Percentiles rank a stretch among this genome's conserved stretches.
Evolutionary conservation across 2,113 vertebrate species (phyloP).

Genomic region (Chascanopsetta lugubris): DNA sequence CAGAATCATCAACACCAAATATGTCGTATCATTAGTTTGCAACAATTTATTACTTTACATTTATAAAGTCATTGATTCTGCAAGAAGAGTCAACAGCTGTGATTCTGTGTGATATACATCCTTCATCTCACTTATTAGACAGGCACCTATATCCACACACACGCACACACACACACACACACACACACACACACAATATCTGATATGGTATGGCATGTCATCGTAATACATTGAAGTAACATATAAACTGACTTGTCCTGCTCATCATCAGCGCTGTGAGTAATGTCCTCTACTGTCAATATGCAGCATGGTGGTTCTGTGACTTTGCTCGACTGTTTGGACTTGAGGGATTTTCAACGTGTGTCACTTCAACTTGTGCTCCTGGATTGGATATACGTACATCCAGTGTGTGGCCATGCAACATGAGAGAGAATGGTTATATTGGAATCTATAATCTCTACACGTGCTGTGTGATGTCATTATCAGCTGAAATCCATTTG

Average conservation of each 20-base stretch:
- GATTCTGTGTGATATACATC: slow-evolving; percentile 39
- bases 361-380: no score
- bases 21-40: slow-evolving; percentile 23
- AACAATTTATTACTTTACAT: slow-evolving; percentile 74
- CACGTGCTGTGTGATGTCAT: no score
- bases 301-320: no score
- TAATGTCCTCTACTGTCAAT: neutral
- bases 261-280: neutral
- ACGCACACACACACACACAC: slow-evolving; percentile 18
- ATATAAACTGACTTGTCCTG: neutral
- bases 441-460: no score
- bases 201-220: slow-evolving; percentile 15
- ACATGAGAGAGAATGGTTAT: no score
- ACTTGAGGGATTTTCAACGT: no score
- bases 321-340: no score
- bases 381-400: no score
- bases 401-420: no score
- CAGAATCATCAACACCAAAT: slow-evolving; percentile 65
- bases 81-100: slow-evolving; percentile 35
- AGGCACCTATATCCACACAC: neutral
- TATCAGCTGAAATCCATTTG: no score
- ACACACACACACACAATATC: slow-evolving; percentile 5
- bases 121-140: neutral
- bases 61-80: slow-evolving; percentile 68
- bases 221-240: slow-evolving; percentile 17